These are phyloP conservation scores for rabbit (Oryctolagus cuniculus) DNA, from an alignment of 2,113 vertebrate species.

Conservation along the genomic window DNA sequence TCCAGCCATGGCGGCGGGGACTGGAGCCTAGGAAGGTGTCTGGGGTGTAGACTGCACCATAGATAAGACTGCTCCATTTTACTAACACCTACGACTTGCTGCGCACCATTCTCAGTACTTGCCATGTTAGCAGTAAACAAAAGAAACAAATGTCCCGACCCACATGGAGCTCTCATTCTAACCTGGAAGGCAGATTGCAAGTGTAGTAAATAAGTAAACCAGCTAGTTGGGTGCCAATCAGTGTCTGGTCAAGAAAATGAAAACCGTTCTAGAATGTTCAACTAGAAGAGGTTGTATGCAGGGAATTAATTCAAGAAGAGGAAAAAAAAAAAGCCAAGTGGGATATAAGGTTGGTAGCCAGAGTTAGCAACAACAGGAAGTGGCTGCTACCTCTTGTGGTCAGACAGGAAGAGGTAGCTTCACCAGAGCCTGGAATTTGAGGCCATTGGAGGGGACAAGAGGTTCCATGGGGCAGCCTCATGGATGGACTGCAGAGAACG, in stretches of 20 bases:
- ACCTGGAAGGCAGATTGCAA: background rate
- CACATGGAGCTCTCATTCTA: background rate
- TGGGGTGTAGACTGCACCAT: no score
- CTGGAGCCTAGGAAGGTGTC: no score
- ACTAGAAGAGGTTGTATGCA: background rate
- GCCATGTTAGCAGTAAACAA: background rate
- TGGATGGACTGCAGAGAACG: background rate
- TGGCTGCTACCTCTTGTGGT: background rate
- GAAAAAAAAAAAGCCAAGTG: background rate
- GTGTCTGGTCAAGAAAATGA: background rate
- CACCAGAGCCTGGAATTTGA: background rate
- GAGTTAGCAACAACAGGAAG: background rate
- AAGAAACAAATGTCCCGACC: background rate
- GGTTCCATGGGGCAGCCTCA: background rate
- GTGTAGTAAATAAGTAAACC: background rate
- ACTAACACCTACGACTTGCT: background rate
- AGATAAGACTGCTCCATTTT: no score
- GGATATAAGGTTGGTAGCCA: background rate
- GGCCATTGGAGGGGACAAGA: rapidly evolving
- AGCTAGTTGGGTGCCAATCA: background rate
- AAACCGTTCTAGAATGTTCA: background rate
- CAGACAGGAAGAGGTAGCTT: background rate
- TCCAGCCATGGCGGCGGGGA: no score
- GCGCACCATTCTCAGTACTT: background rate
- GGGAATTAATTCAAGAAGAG: background rate